Evolutionary conservation across 2,113 vertebrate species (phyloP), one percentile per base, ranked within the genome.

Genomic region (Callopanchax toddi): DNA sequence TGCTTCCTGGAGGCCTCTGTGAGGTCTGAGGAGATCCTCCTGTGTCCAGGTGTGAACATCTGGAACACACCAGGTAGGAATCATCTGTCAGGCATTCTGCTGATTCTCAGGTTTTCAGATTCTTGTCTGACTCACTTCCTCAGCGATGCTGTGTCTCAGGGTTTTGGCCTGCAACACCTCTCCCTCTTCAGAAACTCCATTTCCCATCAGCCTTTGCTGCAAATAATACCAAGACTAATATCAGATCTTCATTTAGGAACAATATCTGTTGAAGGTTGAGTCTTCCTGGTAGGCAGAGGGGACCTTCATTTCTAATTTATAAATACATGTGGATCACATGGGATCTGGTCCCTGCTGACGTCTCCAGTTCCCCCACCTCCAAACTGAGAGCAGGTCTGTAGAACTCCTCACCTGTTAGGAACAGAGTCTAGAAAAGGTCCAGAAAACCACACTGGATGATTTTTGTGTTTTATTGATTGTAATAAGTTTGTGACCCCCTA

Each of bases 11-110:
- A 82, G 1, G 78, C 63, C 13, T 86, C 78, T 0, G 56, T 68
- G 29, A 71, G 26, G 45, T 92, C 92, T 0, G 89, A 91, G 10
- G 75, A 11, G 13, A 87, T 89, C 61, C 90, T 87, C 65, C 80
- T 76, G 71, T 89, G 91, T 2, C 74, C 42, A 0, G 64, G 77
- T 44, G 67, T 46, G 36, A 86, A 88, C 2, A 34, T 89, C 87
- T 92, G 82, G 0, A 53, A 77, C 40, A 53, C 6, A 42, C 26
- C 25, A 39, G 11, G 17, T 7, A 2, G 11, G 25, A 26, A 8
- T 32, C 10, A 32, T 6, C 6, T 32, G 29, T 32, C 29, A 32
- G 29, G 29, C 10, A 9, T 32, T 16, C n/a, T 11, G 45, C 23
- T 46, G 18, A n/a, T 25, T 49, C 20, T 8, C 12, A 23, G 20